Conservation (phyloP, 2,113 vertebrate species). For the Bettongia penicillata region DNA sequence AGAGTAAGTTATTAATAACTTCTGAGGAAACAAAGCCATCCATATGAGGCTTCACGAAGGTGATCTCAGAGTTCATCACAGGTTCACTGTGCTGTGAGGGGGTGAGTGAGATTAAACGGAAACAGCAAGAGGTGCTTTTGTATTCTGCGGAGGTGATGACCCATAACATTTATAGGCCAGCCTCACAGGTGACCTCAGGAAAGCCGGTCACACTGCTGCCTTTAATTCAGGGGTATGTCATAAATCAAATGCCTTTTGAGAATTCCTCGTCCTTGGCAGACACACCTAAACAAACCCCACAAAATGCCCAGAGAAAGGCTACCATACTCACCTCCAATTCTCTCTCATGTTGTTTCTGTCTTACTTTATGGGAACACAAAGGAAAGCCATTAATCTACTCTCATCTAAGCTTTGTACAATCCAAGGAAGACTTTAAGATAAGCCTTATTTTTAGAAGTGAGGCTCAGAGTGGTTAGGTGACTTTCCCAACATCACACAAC, state of each 20-base stretch:
- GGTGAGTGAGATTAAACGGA: slow-evolving; percentile 46
- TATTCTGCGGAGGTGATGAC: neutral
- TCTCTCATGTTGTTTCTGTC: neutral
- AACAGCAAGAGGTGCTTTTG: neutral
- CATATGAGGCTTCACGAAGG: slow-evolving; percentile 44
- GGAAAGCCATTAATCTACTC: neutral
- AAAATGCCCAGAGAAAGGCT: neutral
- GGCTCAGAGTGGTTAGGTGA: neutral
- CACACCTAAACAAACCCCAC: too few species aligned
- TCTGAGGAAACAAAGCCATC: slow-evolving; percentile 64
- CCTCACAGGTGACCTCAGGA: neutral
- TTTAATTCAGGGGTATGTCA: neutral
- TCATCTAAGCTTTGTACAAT: too few species aligned
- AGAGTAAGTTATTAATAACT: slow-evolving; percentile 63
- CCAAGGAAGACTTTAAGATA: neutral
- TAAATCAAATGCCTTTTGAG: neutral
- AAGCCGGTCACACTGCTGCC: neutral
- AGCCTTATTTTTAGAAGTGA: neutral
- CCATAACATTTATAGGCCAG: neutral
- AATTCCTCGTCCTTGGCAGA: neutral
- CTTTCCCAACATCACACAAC: neutral
- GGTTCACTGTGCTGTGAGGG: slow-evolving; percentile 50
- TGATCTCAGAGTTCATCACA: slow-evolving; percentile 39
- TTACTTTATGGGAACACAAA: neutral
- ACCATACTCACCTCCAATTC: neutral